These are phyloP conservation scores for Neosilurus hyrtlii DNA, from an alignment of 2,797 vertebrate species.

Conservation along the genomic window DNA sequence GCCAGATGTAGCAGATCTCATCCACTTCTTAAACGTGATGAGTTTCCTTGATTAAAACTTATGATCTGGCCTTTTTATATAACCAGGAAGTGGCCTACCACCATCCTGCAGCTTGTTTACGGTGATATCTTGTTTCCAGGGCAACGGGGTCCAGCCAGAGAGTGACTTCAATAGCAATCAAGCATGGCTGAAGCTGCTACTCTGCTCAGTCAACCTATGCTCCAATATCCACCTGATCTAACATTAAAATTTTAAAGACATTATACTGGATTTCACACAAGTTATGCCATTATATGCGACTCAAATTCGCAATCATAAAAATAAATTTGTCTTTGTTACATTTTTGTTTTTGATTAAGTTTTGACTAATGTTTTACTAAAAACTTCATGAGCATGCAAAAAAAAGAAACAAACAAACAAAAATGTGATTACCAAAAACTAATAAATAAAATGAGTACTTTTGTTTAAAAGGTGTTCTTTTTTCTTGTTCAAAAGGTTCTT, in stretches of 20 bases:
- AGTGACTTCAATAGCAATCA: slow-evolving; percentile 72
- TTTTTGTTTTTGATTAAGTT: background rate
- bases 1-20: slow-evolving; percentile 14
- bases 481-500: too few relatives aligned
- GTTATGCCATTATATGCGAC: background rate
- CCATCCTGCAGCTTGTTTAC: slow-evolving; percentile 74
- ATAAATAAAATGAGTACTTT: too few relatives aligned
- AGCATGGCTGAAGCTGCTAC: slow-evolving; percentile 61
- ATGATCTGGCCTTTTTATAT: slow-evolving; percentile 64
- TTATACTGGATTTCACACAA: background rate
- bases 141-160: slow-evolving; percentile 65
- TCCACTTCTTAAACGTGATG: slow-evolving; percentile 48
- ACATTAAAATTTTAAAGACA: background rate
- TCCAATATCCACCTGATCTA: slow-evolving; percentile 8
- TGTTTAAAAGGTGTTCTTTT: too few relatives aligned
- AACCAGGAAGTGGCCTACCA: slow-evolving; percentile 72
- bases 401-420: background rate
- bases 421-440: background rate
- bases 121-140: slow-evolving; percentile 72
- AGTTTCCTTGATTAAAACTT: slow-evolving; percentile 51
- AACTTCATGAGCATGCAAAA: background rate
- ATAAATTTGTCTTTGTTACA: background rate
- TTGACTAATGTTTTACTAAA: background rate
- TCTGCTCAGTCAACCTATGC: slow-evolving; percentile 42
- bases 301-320: background rate